phyloP scores from a whole-genome alignment of 2,797 vertebrate genomes.

The Micromesistius poutassou region DNA sequence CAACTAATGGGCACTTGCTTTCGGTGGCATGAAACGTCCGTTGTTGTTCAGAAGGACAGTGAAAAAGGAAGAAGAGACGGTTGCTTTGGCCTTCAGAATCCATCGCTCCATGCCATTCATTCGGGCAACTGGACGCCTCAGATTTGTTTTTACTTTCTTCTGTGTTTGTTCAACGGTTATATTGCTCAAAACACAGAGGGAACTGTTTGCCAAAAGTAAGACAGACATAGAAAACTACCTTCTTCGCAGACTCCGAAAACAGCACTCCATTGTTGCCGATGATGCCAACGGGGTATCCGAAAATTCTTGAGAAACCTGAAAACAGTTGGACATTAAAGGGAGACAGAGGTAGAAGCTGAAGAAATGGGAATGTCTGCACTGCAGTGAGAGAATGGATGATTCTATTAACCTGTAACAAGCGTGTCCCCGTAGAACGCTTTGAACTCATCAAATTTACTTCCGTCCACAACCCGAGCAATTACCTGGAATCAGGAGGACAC shows the following conservation, averaged over 20 bases:
- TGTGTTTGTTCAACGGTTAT: not conserved
- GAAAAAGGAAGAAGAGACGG: not conserved
- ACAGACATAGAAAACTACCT: slow-evolving; percentile 62
- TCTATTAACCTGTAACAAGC: slow-evolving; percentile 86
- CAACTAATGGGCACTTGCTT: not conserved
- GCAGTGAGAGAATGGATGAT: not conserved
- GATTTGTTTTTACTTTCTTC: not conserved
- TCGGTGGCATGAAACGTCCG: not conserved
- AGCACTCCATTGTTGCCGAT: slow-evolving; percentile 98
- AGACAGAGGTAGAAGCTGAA: not conserved
- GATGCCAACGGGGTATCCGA: slow-evolving; percentile 94
- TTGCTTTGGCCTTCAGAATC: not conserved
- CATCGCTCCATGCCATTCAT: not conserved
- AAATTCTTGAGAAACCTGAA: slow-evolving; percentile 93
- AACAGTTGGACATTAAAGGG: not conserved
- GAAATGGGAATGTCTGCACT: not conserved
- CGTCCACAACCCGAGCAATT: slow-evolving; percentile 95
- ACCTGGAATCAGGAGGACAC: slow-evolving; percentile 74
- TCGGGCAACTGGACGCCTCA: not conserved
- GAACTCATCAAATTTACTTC: slow-evolving; percentile 96
- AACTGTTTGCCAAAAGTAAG: not conserved
- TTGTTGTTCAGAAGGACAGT: not conserved
- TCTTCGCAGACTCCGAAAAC: slow-evolving; percentile 98
- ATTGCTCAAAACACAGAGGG: not conserved
- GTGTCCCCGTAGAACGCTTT: slow-evolving; percentile 97